These are phyloP conservation scores for Polydesmus complanatus DNA, from an alignment of 2,888 invertebrate genomes.

Conservation along the genomic window DNA sequence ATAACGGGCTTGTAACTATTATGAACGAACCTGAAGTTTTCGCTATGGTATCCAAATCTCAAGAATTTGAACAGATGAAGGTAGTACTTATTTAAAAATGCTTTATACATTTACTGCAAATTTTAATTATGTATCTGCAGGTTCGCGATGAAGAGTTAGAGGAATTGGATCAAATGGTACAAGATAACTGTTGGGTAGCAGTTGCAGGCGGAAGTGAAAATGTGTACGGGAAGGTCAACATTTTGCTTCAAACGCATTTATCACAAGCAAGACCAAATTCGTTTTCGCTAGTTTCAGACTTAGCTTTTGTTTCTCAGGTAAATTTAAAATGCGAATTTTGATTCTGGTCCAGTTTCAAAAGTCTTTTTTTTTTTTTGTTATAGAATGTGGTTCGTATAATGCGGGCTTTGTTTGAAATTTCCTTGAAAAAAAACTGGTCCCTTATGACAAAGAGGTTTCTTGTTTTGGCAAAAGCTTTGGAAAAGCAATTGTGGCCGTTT, in stretches of 20 bases:
- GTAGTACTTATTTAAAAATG: conserved; percentile 34
- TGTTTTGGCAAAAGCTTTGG: conserved; percentile 80
- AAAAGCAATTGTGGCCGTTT: conserved; percentile 77
- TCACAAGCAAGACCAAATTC: conserved; percentile 64
- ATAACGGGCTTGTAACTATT: conserved; percentile 59
- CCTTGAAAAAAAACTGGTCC: conserved; percentile 75
- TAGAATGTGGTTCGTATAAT: conserved; percentile 82
- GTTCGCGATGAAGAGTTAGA: conserved; percentile 87
- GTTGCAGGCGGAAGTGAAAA: conserved; percentile 75
- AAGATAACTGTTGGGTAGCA: conserved; percentile 55
- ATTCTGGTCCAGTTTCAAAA: background rate
- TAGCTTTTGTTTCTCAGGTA: conserved; percentile 76
- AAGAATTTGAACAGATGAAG: conserved; percentile 92
- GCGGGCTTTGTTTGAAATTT: conserved; percentile 86
- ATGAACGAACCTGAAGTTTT: conserved; percentile 78
- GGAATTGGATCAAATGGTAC: conserved; percentile 66
- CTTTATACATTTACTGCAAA: background rate
- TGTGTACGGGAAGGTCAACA: conserved; percentile 87
- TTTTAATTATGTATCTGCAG: conserved; percentile 33
- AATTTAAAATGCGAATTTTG: conserved; percentile 20
- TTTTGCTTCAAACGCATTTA: conserved; percentile 77
- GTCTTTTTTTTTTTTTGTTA: conserved; percentile 14
- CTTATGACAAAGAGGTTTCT: conserved; percentile 73
- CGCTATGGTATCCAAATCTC: conserved; percentile 78
- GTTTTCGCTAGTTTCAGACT: conserved; percentile 76